Percentiles rank a stretch among this genome's conserved stretches.
These are phyloP conservation scores for Microctonus brassicae DNA, from an alignment of 2,888 invertebrate species.

Conservation along the genomic window DNA sequence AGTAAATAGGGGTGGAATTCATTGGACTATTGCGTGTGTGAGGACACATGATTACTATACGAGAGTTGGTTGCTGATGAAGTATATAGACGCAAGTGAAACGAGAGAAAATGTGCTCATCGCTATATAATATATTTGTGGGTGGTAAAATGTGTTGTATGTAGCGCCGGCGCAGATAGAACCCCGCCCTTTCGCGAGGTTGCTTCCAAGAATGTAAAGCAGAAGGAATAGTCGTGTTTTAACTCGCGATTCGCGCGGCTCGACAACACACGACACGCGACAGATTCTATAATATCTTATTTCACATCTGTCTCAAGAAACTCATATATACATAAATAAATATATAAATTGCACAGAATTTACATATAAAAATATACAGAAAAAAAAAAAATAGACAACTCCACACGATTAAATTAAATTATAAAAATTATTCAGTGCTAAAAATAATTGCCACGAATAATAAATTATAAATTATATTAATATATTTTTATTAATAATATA, in stretches of 20 bases:
- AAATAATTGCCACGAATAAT: background rate
- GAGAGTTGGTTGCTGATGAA: background rate
- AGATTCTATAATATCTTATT: slow-evolving; percentile 22
- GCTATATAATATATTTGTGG: slow-evolving; percentile 29
- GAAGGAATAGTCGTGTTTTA: slow-evolving; percentile 54
- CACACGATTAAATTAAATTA: slow-evolving; percentile 8
- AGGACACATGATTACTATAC: background rate
- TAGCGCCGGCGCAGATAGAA: slow-evolving; percentile 63
- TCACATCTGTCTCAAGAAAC: background rate
- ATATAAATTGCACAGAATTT: too few relatives aligned
- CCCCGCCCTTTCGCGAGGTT: slow-evolving; percentile 64
- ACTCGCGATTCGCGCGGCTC: slow-evolving; percentile 53
- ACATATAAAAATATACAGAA: too few relatives aligned
- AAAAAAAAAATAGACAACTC: too few relatives aligned
- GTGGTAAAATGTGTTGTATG: slow-evolving; percentile 43
- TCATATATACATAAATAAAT: too few relatives aligned
- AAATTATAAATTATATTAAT: background rate
- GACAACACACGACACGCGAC: slow-evolving; percentile 47
- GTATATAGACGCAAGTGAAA: slow-evolving; percentile 53
- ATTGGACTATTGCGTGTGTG: background rate
- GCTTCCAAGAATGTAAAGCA: slow-evolving; percentile 51
- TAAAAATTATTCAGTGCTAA: slow-evolving; percentile 6
- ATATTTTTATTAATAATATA: background rate
- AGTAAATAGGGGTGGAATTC: background rate
- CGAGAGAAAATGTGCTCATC: slow-evolving; percentile 49